These are phyloP conservation scores for Holcopasites calliopsidis DNA, from an alignment of 1,140 invertebrate species.

Conservation along the genomic window DNA sequence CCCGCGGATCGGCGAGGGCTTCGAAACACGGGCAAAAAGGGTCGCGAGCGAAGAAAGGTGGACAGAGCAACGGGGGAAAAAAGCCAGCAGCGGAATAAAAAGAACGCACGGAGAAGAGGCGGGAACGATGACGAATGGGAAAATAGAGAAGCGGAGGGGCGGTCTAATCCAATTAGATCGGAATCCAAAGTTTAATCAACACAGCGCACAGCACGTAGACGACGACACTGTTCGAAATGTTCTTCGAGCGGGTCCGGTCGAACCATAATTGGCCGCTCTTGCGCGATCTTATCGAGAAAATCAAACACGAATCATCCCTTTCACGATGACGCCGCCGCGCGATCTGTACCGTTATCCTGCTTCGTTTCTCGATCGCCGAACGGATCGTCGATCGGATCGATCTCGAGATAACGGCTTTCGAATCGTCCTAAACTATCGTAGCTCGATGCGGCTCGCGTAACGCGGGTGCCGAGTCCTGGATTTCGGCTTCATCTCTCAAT, in stretches of 20 bases:
- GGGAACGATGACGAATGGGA: conserved; percentile 59
- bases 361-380: conserved; percentile 40
- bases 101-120: not conserved
- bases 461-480: not conserved
- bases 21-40: not conserved
- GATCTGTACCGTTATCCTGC: conserved; percentile 54
- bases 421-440: not conserved
- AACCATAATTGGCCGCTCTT: conserved; percentile 59
- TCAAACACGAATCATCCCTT: conserved; percentile 62
- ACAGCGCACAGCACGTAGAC: conserved; percentile 11
- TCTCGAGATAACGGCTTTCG: not conserved
- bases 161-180: conserved; percentile 71
- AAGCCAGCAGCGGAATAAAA: not conserved
- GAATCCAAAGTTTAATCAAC: conserved; percentile 68
- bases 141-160: conserved; percentile 34
- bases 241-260: not conserved
- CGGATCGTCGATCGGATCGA: not conserved
- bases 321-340: conserved; percentile 14
- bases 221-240: conserved; percentile 41
- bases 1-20: not conserved
- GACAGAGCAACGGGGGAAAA: not conserved
- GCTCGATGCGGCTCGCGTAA: not conserved
- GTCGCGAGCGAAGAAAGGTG: not conserved
- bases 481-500: not conserved
- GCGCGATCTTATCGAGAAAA: conserved; percentile 61